A percentile compares a stretch with the other conserved stretches of the same genome.
Conservation (phyloP, 92 coral and sea anemone species). For the Phymanthus crucifer region DNA sequence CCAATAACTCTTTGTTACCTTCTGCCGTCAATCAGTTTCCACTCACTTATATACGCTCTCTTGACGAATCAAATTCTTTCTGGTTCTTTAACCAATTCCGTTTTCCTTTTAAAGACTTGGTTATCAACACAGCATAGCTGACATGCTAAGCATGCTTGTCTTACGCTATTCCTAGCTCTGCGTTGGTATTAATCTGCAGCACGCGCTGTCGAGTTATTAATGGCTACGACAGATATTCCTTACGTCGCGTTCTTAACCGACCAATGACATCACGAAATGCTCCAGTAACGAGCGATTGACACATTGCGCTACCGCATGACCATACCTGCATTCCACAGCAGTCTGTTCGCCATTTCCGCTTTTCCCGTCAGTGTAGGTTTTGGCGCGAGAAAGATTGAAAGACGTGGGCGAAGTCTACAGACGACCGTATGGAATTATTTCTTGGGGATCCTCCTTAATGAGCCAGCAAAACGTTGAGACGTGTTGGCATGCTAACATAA, state of each 20-base stretch:
- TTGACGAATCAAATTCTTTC: conserved; percentile 21
- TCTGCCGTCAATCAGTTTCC: conserved; percentile 25
- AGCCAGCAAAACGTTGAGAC: not conserved
- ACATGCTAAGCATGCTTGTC: conserved; percentile 6
- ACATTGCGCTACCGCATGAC: conserved; percentile 18
- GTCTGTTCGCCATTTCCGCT: not conserved
- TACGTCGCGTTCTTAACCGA: not conserved
- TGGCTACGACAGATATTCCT: conserved; percentile 7
- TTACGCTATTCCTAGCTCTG: conserved; percentile 23
- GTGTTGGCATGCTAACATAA: not conserved
- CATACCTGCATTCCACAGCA: not conserved
- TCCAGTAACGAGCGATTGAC: not conserved
- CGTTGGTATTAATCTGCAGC: conserved; percentile 7
- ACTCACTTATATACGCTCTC: conserved; percentile 13
- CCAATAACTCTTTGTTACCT: conserved; percentile 3
- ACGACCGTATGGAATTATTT: not conserved
- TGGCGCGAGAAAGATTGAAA: not conserved
- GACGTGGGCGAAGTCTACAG: not conserved
- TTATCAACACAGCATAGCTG: conserved; percentile 15
- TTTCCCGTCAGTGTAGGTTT: not conserved
- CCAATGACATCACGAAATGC: conserved; percentile 10
- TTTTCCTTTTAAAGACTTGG: conserved; percentile 15
- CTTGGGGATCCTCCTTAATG: not conserved
- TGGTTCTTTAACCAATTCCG: conserved; percentile 12
- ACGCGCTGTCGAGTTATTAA: conserved; percentile 20